These are phyloP conservation scores for Volucella inflata DNA, from an alignment of 2,888 invertebrate species.

Conservation along the genomic window DNA sequence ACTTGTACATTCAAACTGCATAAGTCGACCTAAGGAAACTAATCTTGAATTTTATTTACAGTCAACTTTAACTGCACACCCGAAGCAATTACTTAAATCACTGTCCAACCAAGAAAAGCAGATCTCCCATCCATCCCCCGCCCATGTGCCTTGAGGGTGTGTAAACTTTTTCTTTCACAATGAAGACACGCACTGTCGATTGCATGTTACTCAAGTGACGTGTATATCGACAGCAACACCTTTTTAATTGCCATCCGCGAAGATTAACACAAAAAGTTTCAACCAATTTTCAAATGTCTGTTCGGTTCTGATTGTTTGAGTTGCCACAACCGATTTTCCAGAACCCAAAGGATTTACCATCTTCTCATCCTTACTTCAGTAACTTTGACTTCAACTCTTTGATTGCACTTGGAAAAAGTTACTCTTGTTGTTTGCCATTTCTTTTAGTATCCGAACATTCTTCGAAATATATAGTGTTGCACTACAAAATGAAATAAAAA, in stretches of 20 bases:
- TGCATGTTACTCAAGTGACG: conserved; percentile 21
- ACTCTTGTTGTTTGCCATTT: conserved; percentile 25
- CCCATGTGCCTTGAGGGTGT: neutral
- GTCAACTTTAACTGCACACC: neutral
- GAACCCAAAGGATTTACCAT: neutral
- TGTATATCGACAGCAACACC: conserved; percentile 62
- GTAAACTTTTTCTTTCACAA: conserved; percentile 16
- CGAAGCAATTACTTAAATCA: conserved; percentile 36
- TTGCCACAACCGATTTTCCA: conserved; percentile 31
- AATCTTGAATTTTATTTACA: no score
- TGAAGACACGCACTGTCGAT: conserved; percentile 34
- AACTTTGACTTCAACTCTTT: conserved; percentile 29
- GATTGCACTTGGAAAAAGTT: conserved; percentile 45
- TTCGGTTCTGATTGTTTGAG: conserved; percentile 59
- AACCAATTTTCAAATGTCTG: conserved; percentile 59
- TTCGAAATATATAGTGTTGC: conserved; percentile 39
- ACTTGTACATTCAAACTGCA: no score
- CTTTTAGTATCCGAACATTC: conserved; percentile 21
- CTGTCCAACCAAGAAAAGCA: neutral
- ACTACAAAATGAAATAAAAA: conserved; percentile 37
- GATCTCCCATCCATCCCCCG: neutral
- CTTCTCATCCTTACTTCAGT: neutral
- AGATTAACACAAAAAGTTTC: conserved; percentile 56
- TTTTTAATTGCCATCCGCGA: conserved; percentile 67
- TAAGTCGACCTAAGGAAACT: no score